Percentiles rank a stretch among this genome's conserved stretches.
Evolutionary conservation across 2,888 invertebrate genomes (phyloP).

Genomic region (Anthophora plumipes): DNA sequence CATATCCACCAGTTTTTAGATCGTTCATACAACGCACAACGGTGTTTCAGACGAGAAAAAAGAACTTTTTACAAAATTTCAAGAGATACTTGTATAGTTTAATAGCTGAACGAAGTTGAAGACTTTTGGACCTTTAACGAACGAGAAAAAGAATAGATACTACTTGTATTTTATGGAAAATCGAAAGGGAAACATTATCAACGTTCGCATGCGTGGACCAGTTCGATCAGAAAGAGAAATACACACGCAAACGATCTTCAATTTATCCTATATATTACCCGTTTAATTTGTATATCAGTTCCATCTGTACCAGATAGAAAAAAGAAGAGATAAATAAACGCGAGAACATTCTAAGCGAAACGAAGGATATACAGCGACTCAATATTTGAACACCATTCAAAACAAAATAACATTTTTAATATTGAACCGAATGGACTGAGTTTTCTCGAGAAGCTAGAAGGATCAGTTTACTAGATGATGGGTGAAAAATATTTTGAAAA

Average conservation of each 20-base stretch:
- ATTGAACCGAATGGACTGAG: too few relatives aligned
- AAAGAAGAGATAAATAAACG: too few relatives aligned
- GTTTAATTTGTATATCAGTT: neutral
- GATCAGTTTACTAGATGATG: too few relatives aligned
- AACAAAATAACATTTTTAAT: too few relatives aligned
- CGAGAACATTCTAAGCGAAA: neutral
- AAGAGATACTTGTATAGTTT: conserved; percentile 1
- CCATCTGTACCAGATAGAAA: too few relatives aligned
- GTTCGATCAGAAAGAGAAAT: neutral
- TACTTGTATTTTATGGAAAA: neutral
- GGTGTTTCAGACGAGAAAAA: conserved; percentile 11
- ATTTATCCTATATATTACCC: neutral
- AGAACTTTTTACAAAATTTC: conserved; percentile 48
- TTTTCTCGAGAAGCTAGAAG: too few relatives aligned
- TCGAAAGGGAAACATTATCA: neutral
- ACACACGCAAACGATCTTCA: neutral
- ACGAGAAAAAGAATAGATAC: too few relatives aligned
- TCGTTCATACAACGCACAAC: conserved; percentile 45
- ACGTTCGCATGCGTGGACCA: conserved; percentile 61
- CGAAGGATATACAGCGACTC: too few relatives aligned
- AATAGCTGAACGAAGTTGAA: conserved; percentile 20
- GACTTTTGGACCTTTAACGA: neutral
- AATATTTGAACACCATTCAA: too few relatives aligned
- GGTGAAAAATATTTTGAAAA: too few relatives aligned
- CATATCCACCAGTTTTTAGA: conserved; percentile 54